Evolutionary conservation across 2,797 vertebrate species (phyloP), one percentile per base, ranked within the genome.

Genomic region (Epinephelus awoara): DNA sequence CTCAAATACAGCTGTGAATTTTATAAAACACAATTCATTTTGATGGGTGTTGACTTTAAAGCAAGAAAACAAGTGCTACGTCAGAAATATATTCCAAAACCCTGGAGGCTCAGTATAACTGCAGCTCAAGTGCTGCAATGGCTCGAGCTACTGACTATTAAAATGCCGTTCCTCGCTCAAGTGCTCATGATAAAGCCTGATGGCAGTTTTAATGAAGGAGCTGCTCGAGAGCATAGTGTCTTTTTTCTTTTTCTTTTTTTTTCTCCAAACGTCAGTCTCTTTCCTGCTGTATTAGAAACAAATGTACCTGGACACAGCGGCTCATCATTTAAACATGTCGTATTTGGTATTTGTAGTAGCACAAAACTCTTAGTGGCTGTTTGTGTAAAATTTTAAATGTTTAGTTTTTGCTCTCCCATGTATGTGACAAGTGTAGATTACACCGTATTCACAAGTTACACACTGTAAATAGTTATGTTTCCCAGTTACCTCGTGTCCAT

Each of bases 161-260:
- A 88, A 87, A 85, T 77, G 81, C 75, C 77, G 63, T 90, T 79
- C 79, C 56, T 17, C 18, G 61, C 64, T 70, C 57, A 84, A 70
- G 76, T 65, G 75, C 69, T 76, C 38, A 72, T 72, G 62, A 82
- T 79, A 6, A 64, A 47, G 52, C 65, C 57, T 84, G 46, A 75
- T 86, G 77, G 71, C 65, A 58, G 67, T 51, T 65, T 74, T 76
- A 75, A 79, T 85, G 74, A 88, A 63, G 50, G 65, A 77, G 72
- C 73, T 80, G 66, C 67, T 80, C 52, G 58, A 71, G 18, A 70
- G 29, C 8, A 19, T 46, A 52, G 15, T 69, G 18, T 7, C 56
- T 55, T 70, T 66, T 34, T 34, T 34, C 7, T 34, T 34, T 34
- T 34, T 7, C 7, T 34, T 8, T 34, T 34, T 34, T 34, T 29